Evolutionary conservation across 2,888 invertebrate species (phyloP), one percentile per base, ranked within the genome.

Genomic region (Junonia oenone): DNA sequence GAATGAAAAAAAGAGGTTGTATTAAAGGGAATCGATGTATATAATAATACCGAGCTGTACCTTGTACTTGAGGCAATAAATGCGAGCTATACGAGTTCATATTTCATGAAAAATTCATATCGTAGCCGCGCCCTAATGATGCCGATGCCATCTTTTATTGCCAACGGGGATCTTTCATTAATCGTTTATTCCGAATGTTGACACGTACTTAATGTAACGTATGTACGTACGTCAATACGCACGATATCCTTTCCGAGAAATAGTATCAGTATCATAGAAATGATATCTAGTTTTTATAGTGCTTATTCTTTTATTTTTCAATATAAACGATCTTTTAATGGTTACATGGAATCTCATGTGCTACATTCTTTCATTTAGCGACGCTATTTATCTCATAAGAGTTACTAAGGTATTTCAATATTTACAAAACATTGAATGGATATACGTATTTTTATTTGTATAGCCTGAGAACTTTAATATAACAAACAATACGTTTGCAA

Each of bases 51-150:
- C 72, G 69, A 73, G 75, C 62, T 65, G 67, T 67, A 63, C 68
- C 64, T 72, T 49, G 68, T 73, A 74, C 72, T 70, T 69, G 59
- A 57, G 55, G 71, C 72, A 72, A 75, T 78, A 75, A 78, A 75
- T 73, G 72, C 72, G 70, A 69, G 68, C 72, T 73, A 69, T 77
- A 75, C 73, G 73, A 73, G 76, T 71, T 72, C 75, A 85, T 85
- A 86, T 86, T 82, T 86, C 86, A 89, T 88, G 88, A 89, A 89
- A 89, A 85, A 89, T 88, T 88, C 88, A 88, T 88, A 83, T 73
- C 76, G 72, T 73, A 74, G 73, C 71, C 67, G 73, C 69, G 69
- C 73, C 79, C 84, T 89, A 89, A 89, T 87, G 87, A 89, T 80
- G 83, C 75, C 71, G 79, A 81, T 80, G 76, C 78, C 81, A 79